Evolutionary conservation across 2,888 invertebrate genomes (phyloP).

Genomic region (Drosophila fungiperda): DNA sequence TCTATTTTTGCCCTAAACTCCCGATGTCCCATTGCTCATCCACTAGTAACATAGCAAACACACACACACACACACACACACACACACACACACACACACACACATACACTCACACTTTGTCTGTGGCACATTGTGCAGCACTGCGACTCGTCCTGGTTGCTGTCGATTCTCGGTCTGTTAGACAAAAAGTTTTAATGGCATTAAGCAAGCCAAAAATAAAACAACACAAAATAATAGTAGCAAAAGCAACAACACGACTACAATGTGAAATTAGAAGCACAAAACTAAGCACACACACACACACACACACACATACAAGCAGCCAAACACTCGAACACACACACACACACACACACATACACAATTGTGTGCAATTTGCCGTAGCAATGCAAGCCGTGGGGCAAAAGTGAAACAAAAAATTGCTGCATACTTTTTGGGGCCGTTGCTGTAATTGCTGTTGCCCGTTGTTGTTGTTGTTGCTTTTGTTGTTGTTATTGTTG

Average conservation of each 20-base stretch:
- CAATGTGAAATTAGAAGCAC: slow-evolving; percentile 52
- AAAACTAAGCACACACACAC: slow-evolving; percentile 25
- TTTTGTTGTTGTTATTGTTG: slow-evolving; percentile 12
- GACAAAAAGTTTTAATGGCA: slow-evolving; percentile 77
- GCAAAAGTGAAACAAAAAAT: slow-evolving; percentile 30
- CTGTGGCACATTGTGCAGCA: slow-evolving; percentile 26
- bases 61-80: background rate
- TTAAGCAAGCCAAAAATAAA: slow-evolving; percentile 65
- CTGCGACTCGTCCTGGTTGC: slow-evolving; percentile 30
- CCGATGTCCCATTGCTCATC: slow-evolving; percentile 34
- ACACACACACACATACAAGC: background rate
- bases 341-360: background rate
- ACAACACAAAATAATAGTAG: slow-evolving; percentile 54
- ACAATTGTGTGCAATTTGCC: slow-evolving; percentile 42
- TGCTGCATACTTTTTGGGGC: slow-evolving; percentile 58
- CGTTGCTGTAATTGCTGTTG: slow-evolving; percentile 43
- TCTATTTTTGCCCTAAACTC: slow-evolving; percentile 29
- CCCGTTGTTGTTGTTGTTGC: slow-evolving; percentile 2
- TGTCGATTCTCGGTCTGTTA: slow-evolving; percentile 61
- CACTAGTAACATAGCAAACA: slow-evolving; percentile 20
- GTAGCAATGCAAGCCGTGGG: slow-evolving; percentile 28
- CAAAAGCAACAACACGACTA: slow-evolving; percentile 13
- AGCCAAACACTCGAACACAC: background rate
- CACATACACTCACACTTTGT: background rate
- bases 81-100: slow-evolving; percentile 2